Evolutionary conservation across 2,797 vertebrate genomes (phyloP).

Genomic region (Aphelocoma californica): DNA sequence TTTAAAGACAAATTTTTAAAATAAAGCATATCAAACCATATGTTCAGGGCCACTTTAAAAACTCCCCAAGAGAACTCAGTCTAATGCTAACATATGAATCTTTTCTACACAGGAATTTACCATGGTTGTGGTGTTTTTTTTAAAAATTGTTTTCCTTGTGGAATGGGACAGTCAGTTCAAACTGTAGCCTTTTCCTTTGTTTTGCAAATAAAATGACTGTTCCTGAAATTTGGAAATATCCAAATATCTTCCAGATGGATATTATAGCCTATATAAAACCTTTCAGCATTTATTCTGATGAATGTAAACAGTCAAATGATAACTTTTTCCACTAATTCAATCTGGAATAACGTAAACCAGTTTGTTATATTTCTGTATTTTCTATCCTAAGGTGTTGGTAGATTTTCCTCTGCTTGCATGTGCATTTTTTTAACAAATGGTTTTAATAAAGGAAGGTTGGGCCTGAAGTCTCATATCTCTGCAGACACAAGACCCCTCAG

Average conservation of each 20-base stretch:
- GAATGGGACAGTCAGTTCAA: not conserved
- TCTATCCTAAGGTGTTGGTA: not conserved
- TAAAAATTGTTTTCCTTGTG: not conserved
- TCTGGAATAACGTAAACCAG: not conserved
- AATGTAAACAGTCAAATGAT: not conserved
- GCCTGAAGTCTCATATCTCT: not conserved
- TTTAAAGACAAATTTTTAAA: slow-evolving; percentile 2
- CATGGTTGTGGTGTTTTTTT: not conserved
- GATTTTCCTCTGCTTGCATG: not conserved
- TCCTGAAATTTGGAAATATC: slow-evolving; percentile 14
- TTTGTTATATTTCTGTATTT: not conserved
- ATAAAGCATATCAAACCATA: not conserved
- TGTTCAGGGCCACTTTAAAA: not conserved
- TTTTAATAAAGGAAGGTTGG: not conserved
- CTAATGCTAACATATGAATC: not conserved
- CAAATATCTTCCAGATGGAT: not conserved
- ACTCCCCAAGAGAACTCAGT: not conserved
- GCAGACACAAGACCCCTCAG: not conserved
- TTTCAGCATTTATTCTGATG: not conserved
- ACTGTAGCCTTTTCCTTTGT: not conserved
- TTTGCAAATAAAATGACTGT: not conserved
- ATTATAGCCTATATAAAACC: slow-evolving; percentile 11
- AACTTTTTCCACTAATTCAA: slow-evolving; percentile 3
- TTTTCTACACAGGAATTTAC: not conserved
- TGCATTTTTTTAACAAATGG: not conserved